Evolutionary conservation across 2,113 vertebrate genomes (phyloP).

Genomic region (Semicossyphus pulcher): DNA sequence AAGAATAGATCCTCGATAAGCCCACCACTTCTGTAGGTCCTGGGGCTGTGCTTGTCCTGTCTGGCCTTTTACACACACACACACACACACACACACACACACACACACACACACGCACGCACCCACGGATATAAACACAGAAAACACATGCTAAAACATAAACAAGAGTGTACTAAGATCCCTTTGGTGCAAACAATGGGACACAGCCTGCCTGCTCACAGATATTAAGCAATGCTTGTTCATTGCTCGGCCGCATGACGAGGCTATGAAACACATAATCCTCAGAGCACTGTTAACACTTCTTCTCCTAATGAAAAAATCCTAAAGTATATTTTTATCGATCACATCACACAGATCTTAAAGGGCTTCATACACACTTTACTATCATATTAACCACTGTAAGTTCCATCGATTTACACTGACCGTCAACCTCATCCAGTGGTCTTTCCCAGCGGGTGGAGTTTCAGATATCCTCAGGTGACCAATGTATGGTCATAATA

Average conservation of each 20-base stretch:
- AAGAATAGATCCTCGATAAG: slow-evolving; percentile 77
- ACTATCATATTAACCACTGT: neutral
- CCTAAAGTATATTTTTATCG: neutral
- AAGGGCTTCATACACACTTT: neutral
- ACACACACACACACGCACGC: slow-evolving; percentile 15
- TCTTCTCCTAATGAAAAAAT: neutral
- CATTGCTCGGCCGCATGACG: neutral
- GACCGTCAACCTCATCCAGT: no score
- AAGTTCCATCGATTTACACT: no score
- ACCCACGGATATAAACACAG: neutral
- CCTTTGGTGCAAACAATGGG: neutral
- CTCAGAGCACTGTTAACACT: neutral
- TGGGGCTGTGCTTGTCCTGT: slow-evolving; percentile 28
- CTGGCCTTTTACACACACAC: slow-evolving; percentile 3
- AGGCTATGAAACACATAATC: slow-evolving; percentile 11
- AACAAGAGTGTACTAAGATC: slow-evolving; percentile 5
- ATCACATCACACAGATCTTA: neutral
- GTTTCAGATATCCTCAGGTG: no score
- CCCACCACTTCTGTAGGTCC: slow-evolving; percentile 41
- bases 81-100: slow-evolving; percentile 12
- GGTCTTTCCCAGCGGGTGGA: no score
- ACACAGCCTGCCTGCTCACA: neutral
- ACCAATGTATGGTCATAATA: no score
- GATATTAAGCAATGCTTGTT: neutral
- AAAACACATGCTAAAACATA: slow-evolving; percentile 11